A percentile compares a stretch with the other conserved stretches of the same genome.
Evolutionary conservation across 2,113 vertebrate species (phyloP).

Genomic region (Sylvia atricapilla): DNA sequence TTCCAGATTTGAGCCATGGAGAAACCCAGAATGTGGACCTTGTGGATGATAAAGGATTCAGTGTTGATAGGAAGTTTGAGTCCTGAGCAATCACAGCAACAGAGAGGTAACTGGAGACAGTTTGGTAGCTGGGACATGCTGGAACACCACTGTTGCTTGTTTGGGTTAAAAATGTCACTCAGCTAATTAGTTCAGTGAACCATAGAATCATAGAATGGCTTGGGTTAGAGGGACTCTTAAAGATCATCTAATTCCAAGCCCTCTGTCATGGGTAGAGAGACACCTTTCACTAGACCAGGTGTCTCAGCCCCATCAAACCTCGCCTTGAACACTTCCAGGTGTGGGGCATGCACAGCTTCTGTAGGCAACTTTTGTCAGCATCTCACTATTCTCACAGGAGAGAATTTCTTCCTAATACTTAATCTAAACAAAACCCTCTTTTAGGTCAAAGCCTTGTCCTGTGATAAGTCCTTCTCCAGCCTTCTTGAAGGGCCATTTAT

Average conservation of each 20-base stretch:
- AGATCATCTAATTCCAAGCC: not conserved
- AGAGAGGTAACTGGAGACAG: not conserved
- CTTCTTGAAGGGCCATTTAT: not conserved
- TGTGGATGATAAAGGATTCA: not conserved
- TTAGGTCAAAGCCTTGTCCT: not conserved
- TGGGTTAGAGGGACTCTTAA: not conserved
- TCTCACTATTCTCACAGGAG: not conserved
- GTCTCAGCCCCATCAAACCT: not conserved
- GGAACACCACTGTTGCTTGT: not conserved
- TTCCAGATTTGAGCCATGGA: not conserved
- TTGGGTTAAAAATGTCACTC: slow-evolving; percentile 8
- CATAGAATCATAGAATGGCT: not conserved
- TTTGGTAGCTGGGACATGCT: not conserved
- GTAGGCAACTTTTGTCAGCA: not conserved
- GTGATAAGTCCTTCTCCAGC: not conserved
- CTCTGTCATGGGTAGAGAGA: not conserved
- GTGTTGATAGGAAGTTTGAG: not conserved
- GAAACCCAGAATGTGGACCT: not conserved
- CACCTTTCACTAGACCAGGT: not conserved
- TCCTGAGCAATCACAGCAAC: not conserved
- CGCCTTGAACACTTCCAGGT: not conserved
- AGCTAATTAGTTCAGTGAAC: not conserved
- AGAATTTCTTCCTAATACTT: not conserved
- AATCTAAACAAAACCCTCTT: not conserved
- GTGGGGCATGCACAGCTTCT: not conserved